Percentiles rank a stretch among this genome's conserved stretches.
Conservation (phyloP, 2,113 vertebrate species). For the Sander lucioperca region DNA sequence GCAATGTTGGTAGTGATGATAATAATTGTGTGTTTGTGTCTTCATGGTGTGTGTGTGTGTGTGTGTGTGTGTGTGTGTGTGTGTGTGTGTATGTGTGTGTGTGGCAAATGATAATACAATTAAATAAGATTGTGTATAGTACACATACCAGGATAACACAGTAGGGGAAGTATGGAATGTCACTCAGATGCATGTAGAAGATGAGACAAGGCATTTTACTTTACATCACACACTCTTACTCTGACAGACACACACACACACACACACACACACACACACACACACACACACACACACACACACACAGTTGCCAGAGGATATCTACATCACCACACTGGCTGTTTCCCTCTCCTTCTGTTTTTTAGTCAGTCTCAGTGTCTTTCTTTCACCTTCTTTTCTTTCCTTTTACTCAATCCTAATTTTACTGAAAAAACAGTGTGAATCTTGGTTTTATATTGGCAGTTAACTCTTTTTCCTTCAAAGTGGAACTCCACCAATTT, state of each 20-base stretch:
- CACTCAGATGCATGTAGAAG: slow-evolving; percentile 20
- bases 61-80: slow-evolving; percentile 3
- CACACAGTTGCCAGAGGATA: too few species aligned
- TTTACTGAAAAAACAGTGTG: too few species aligned
- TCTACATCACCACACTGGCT: too few species aligned
- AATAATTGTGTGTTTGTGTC: background rate
- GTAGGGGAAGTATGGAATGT: background rate
- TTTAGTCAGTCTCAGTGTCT: too few species aligned
- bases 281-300: too few species aligned
- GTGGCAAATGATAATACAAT: slow-evolving; percentile 18
- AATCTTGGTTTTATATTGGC: too few species aligned
- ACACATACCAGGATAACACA: slow-evolving; percentile 24
- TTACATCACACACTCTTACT: background rate
- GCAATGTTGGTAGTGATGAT: slow-evolving; percentile 17
- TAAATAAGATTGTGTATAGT: slow-evolving; percentile 20
- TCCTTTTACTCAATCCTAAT: too few species aligned
- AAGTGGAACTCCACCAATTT: too few species aligned
- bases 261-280: too few species aligned
- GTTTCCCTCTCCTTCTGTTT: too few species aligned
- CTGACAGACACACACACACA: background rate
- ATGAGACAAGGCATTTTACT: background rate
- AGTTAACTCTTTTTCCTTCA: too few species aligned
- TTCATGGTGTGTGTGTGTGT: background rate
- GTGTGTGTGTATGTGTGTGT: background rate
- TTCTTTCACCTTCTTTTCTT: too few species aligned